Evolutionary conservation across 2,797 vertebrate genomes (phyloP), one percentile per base, ranked within the genome.

Genomic region (Poliocrania exsul): DNA sequence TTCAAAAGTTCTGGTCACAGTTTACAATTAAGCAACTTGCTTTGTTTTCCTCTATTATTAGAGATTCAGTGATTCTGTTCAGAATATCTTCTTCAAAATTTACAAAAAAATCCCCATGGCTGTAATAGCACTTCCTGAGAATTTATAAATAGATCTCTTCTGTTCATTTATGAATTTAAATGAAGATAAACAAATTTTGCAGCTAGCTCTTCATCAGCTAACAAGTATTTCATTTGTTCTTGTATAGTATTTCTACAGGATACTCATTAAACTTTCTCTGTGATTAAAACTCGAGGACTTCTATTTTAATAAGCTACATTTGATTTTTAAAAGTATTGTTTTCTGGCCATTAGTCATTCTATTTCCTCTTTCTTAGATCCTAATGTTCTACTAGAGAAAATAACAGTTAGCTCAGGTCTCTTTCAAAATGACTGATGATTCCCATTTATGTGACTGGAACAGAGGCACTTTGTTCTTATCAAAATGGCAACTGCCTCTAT

Each of bases 341-440:
- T 66, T 57, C 64, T 73, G 80, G 31, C 26, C 53, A 92, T 87
- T 92, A 87, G 57, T 91, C 51, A 92, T 87, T 87, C 44, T 74
- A 46, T 79, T 94, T 92, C 60, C 60, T 70, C 58, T 94, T 84
- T 64, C 69, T 93, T 80, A 80, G 78, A 73, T 82, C 50, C 69
- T 78, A 89, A 87, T 89, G 71, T 82, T 94, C 88, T 87, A 35
- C 51, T 37, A 74, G 72, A 75, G 67, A 96, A 93, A 92, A 91
- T 78, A 94, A 87, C 31, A 81, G 88, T 78, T 92, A 90, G 58
- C 38, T 78, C 65, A 81, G 77, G 77, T 93, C 87, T 92, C 57
- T 89, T 78, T 95, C 82, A 95, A 71, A 91, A 90, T 93, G 94
- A 93, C 82, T 78, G 88, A 93, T 67, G 65, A 87, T 80, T 87